These are phyloP conservation scores for Nephrotoma guestfalica DNA, from an alignment of 2,888 invertebrate species.

Conservation along the genomic window DNA sequence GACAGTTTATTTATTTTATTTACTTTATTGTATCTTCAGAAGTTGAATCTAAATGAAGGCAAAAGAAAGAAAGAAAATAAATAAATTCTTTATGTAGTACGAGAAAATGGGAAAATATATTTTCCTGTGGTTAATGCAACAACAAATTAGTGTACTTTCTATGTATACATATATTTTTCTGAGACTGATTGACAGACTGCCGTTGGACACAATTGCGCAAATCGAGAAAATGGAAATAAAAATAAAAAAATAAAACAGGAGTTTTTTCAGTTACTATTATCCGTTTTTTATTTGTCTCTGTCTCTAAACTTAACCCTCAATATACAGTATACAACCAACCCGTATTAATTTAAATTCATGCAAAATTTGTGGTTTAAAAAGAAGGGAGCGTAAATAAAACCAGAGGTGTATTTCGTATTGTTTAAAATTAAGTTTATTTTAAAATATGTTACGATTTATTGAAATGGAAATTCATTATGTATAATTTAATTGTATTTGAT, in stretches of 20 bases:
- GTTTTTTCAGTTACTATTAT: not conserved
- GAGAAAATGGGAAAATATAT: not conserved
- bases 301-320: not conserved
- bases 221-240: not conserved
- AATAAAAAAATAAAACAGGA: not conserved
- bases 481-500: no score
- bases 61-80: not conserved
- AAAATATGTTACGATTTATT: no score
- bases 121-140: not conserved
- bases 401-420: no score
- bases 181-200: not conserved
- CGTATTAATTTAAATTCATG: not conserved
- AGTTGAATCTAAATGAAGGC: not conserved
- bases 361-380: not conserved
- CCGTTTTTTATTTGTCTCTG: not conserved
- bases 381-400: no score
- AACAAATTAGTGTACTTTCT: not conserved
- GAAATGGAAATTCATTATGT: no score
- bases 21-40: not conserved
- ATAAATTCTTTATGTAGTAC: not conserved
- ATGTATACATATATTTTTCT: not conserved
- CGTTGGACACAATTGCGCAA: not conserved
- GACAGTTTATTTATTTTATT: not conserved
- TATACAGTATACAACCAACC: not conserved
- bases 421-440: no score